A percentile compares a stretch with the other conserved stretches of the same genome.
Conservation (phyloP, 2,888 invertebrate genomes). For the Acrobeloides nanus region DNA sequence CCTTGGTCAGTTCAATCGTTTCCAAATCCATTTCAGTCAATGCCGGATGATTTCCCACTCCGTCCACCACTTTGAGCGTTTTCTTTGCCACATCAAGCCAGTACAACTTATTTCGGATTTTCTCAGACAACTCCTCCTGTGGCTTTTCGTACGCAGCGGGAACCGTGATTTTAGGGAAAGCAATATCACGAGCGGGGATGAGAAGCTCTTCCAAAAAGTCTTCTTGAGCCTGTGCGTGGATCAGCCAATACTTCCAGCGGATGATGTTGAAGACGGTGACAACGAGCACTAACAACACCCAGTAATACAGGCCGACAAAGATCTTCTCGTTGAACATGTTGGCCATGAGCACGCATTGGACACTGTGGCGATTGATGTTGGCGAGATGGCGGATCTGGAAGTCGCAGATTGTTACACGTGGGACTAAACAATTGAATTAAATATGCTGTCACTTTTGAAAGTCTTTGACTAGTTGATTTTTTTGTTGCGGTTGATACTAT, state of each 20-base stretch:
- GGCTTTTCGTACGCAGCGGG: too few relatives aligned
- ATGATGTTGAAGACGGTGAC: conserved; percentile 21
- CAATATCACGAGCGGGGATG: too few relatives aligned
- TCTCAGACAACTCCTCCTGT: too few relatives aligned
- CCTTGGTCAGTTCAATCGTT: too few relatives aligned
- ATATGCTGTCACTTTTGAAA: conserved; percentile 14
- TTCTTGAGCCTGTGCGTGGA: not conserved
- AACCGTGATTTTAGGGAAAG: too few relatives aligned
- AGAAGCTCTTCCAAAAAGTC: not conserved
- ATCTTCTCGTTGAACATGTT: conserved; percentile 42
- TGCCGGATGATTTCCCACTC: too few relatives aligned
- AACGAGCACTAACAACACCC: conserved; percentile 18
- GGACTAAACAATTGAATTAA: conserved; percentile 27
- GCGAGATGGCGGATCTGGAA: conserved; percentile 18
- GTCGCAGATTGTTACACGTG: conserved; percentile 32
- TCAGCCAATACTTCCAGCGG: conserved; percentile 22
- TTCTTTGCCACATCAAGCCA: too few relatives aligned
- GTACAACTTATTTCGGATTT: too few relatives aligned
- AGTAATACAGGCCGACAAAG: conserved; percentile 28
- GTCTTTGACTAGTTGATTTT: too few relatives aligned
- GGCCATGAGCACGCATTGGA: conserved; percentile 34
- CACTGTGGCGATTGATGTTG: conserved; percentile 11
- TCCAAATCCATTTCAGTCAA: too few relatives aligned
- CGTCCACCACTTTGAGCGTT: too few relatives aligned
- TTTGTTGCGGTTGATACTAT: too few relatives aligned